Evolutionary conservation across 2,113 vertebrate genomes (phyloP).

Genomic region (Semnornis frantzii): DNA sequence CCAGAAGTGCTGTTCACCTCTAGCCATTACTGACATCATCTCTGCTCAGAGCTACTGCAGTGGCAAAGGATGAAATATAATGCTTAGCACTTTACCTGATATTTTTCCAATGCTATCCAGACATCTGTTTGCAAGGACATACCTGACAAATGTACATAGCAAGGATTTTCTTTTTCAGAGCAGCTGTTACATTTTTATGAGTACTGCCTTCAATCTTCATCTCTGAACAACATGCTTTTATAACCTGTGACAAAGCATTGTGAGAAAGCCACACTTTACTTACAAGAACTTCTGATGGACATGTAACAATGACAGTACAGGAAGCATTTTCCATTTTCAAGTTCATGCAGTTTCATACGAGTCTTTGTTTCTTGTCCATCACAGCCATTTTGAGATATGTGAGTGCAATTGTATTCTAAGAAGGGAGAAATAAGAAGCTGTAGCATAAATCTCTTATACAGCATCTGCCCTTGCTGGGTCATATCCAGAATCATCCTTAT

Average conservation of each 20-base stretch:
- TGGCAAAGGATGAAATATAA: not conserved
- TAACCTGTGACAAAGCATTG: not conserved
- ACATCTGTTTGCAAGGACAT: not conserved
- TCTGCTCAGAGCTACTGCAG: accelerated
- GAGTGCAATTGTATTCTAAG: not conserved
- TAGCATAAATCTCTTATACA: not conserved
- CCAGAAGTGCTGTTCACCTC: not conserved
- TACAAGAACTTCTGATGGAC: not conserved
- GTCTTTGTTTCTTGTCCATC: not conserved
- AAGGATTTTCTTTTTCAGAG: not conserved
- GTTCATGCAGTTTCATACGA: not conserved
- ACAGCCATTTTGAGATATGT: not conserved
- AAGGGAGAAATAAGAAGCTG: not conserved
- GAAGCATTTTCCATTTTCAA: not conserved
- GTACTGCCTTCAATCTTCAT: not conserved
- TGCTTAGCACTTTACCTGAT: not conserved
- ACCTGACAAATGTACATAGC: not conserved
- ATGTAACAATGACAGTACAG: not conserved
- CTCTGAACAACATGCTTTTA: not conserved
- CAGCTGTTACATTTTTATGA: not conserved
- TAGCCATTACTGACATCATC: not conserved
- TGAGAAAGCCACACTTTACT: not conserved
- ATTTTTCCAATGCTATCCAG: not conserved
- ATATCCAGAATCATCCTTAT: not conserved
- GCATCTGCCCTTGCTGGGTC: not conserved